Evolutionary conservation across 35 echinoderm and acorn worm genomes (phyloP), one percentile per base, ranked within the genome.

Genomic region (Ophioderma brevispina): DNA sequence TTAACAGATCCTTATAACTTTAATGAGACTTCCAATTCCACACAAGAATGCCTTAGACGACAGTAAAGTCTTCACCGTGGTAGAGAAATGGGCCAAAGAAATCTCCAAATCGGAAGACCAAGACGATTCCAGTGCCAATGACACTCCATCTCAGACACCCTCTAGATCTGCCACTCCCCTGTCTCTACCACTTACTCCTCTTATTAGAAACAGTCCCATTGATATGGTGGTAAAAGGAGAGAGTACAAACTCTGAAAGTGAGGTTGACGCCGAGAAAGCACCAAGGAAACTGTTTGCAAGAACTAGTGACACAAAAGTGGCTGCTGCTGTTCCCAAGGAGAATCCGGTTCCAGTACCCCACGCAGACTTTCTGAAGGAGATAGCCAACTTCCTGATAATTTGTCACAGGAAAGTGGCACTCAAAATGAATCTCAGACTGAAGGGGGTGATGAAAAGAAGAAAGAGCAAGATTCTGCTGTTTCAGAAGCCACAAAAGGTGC

Each of bases 31-130:
- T 82, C 97, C 97, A 37, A 91, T 99, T 38, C 87, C 97, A 2
- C 91, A 94, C n/a, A 99, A 93, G 63, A 99, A 95, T 93, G 94
- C 94, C 28, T 70, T 99, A 35, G 97, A 99, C 36, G 97, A 99
- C 35, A 99, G 97, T 76, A 95, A 95, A 75, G 94, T 99, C 21
- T 84, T 91, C 28, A 78, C 87, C 32, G 90, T 99, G 13, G 92
- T 99, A 10, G 94, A 95, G 52, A 87, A 84, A 40, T 99, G 97
- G 97, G 87, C 97, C 17, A 92, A 92, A 34, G 90, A 89, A 36
- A 40, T 42, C 17, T 37, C 38, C 33, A 92, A 95, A 76, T 94
- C 95, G 13, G 87, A 78, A 38, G 97, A 95, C 14, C 89, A 80
- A 0, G 93, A 99, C 32, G 81, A 91, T 31, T 99, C 97, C 28